Evolutionary conservation across 2,113 vertebrate genomes (phyloP).

Genomic region (Amphiprion ocellaris): DNA sequence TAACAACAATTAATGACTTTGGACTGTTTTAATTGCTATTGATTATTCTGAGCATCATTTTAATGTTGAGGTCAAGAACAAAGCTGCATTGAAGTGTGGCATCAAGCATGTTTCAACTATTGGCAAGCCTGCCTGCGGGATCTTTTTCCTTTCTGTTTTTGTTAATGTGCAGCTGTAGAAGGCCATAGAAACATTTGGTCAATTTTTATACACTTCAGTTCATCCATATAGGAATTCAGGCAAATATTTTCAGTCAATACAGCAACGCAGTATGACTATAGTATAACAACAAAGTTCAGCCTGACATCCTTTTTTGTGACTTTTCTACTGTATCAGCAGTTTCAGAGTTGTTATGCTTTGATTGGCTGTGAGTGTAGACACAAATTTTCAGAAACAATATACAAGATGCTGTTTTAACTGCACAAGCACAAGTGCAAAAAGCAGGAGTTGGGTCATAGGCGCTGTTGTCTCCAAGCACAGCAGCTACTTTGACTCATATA

Average conservation of each 20-base stretch:
- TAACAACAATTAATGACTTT: constrained; percentile 35
- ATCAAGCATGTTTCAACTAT: neutral
- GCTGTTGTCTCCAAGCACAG: neutral
- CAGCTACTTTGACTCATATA: neutral
- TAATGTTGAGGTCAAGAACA: constrained; percentile 12
- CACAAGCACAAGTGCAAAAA: no score
- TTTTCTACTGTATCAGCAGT: neutral
- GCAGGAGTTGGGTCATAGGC: neutral
- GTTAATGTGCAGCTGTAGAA: neutral
- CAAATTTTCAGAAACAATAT: neutral
- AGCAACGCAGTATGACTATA: neutral
- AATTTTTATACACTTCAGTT: constrained; percentile 1
- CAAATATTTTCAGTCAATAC: neutral
- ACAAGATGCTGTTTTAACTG: neutral
- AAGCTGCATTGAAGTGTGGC: neutral
- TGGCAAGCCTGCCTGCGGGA: neutral
- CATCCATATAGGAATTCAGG: neutral
- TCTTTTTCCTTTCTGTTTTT: neutral
- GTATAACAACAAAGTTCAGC: neutral
- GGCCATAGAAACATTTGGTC: neutral
- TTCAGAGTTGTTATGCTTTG: neutral
- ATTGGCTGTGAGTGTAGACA: neutral
- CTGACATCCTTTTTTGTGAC: neutral
- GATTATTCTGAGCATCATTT: constrained; percentile 17
- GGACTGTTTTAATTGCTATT: constrained; percentile 39